Evolutionary conservation across 2,888 invertebrate species (phyloP), one percentile per base, ranked within the genome.

Genomic region (Himalopsyche japonica): DNA sequence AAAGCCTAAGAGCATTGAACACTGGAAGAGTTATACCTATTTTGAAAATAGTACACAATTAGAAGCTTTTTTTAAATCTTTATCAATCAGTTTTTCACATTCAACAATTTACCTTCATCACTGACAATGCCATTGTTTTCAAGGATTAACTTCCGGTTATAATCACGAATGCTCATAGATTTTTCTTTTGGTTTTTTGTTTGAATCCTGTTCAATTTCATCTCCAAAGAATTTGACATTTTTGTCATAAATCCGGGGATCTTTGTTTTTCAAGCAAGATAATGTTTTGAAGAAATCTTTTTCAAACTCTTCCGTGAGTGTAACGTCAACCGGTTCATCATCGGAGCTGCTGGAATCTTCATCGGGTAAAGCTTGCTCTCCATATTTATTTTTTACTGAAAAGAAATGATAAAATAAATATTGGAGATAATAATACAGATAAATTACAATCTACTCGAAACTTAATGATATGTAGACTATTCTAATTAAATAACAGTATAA

Each of bases 211-310:
- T 79, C 3, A 12, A 84, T 30, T 64, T 79, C 76, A 30, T 91
- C 89, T 1, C 92, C 89, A 78, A 91, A 90, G 97, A 97, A 97
- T 81, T 92, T 93, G 43, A 93, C 93, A 82, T 93, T 92, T 64
- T 95, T 93, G 89, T 98, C 95, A 90, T 99, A 99, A 87, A 98
- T 98, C 87, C 94, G 93, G 0, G 98, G 97, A 91, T 98, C 97
- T 89, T 96, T 97, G 77, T 94, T 96, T 89, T 98, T 98, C 77
- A 99, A 90, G 80, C 95, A 95, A 0, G 98, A 93, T 1, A 98
- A 91, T 0, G 98, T 96, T 90, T 96, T 96, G 76, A 97, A 94
- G 90, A 99, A 99, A 87, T 96, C 95, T 87, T 96, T 95, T 89
- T 99, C 98, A 78, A 95, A 91, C 87, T 95, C 93, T 88, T 95